Conservation (phyloP, 1,140 invertebrate genomes). For the Drosophila sp. region DNA sequence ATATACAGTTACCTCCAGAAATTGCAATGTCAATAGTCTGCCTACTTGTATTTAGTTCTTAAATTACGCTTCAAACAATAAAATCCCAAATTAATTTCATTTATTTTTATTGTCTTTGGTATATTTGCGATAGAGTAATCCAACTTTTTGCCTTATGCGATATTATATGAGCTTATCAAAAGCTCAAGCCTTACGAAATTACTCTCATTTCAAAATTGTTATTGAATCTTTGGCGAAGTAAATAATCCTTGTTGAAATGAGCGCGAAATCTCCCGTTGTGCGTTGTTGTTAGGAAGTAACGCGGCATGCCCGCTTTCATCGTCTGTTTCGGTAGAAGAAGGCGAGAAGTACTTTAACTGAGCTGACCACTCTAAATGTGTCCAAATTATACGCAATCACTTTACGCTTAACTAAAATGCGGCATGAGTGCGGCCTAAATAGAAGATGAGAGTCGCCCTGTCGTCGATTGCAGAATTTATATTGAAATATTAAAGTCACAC, state of each 20-base stretch:
- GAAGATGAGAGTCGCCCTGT: slow-evolving; percentile 2
- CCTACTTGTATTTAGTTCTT: background rate
- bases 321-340: background rate
- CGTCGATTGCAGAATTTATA: background rate
- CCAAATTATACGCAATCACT: slow-evolving; percentile 77
- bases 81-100: background rate
- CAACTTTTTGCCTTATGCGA: slow-evolving; percentile 51
- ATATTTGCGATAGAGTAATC: background rate
- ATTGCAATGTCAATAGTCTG: background rate
- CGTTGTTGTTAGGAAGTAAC: slow-evolving; percentile 19
- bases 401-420: slow-evolving; percentile 68
- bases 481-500: background rate
- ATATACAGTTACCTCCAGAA: background rate
- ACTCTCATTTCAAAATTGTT: slow-evolving; percentile 78
- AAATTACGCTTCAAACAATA: slow-evolving; percentile 12
- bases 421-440: slow-evolving; percentile 42
- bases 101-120: slow-evolving; percentile 1
- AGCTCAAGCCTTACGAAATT: slow-evolving; percentile 62
- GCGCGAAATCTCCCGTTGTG: slow-evolving; percentile 48
- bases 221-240: slow-evolving; percentile 78
- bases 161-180: slow-evolving; percentile 70
- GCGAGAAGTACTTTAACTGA: background rate
- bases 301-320: background rate
- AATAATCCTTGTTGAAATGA: slow-evolving; percentile 80
- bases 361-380: slow-evolving; percentile 57